Conservation (phyloP, 1,140 invertebrate genomes). For the Drosophila lini region DNA sequence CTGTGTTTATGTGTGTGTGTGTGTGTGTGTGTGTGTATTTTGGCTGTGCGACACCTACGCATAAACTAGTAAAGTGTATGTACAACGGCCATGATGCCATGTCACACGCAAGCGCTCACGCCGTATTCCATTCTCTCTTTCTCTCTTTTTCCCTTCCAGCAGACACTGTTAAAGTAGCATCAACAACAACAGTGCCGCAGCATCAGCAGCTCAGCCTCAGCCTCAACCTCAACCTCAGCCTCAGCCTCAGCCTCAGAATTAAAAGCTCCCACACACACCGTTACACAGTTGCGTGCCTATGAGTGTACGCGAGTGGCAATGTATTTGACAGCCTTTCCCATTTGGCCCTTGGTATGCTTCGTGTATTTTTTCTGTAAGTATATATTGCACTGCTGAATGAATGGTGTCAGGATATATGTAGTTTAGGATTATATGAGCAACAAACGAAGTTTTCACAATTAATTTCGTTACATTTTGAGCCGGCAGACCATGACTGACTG, state of each 20-base stretch:
- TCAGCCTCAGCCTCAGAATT: conserved; percentile 8
- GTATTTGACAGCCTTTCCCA: conserved; percentile 70
- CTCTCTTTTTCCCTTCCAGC: conserved; percentile 26
- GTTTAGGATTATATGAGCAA: background rate
- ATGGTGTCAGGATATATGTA: background rate
- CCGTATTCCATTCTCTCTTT: conserved; percentile 20
- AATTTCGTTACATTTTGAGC: background rate
- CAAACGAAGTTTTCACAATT: background rate
- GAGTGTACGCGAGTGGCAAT: conserved; percentile 56
- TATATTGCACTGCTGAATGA: conserved; percentile 34
- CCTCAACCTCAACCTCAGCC: conserved; percentile 2
- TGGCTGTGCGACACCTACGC: conserved; percentile 17
- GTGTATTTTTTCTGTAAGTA: conserved; percentile 73
- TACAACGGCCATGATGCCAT: conserved; percentile 15
- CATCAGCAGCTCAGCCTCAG: conserved; percentile 17
- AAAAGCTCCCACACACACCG: conserved; percentile 23
- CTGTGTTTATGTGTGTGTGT: background rate
- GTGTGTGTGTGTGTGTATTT: background rate
- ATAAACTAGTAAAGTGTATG: conserved; percentile 19
- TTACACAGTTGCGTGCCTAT: conserved; percentile 32
- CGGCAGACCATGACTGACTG: background rate
- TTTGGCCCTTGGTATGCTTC: conserved; percentile 71
- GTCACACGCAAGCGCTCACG: conserved; percentile 64
- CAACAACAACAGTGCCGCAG: conserved; percentile 19
- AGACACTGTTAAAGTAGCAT: conserved; percentile 15